A percentile compares a stretch with the other conserved stretches of the same genome.
phyloP scores from a whole-genome alignment of 2,888 invertebrate genomes.

The Mechanitis messenoides region DNA sequence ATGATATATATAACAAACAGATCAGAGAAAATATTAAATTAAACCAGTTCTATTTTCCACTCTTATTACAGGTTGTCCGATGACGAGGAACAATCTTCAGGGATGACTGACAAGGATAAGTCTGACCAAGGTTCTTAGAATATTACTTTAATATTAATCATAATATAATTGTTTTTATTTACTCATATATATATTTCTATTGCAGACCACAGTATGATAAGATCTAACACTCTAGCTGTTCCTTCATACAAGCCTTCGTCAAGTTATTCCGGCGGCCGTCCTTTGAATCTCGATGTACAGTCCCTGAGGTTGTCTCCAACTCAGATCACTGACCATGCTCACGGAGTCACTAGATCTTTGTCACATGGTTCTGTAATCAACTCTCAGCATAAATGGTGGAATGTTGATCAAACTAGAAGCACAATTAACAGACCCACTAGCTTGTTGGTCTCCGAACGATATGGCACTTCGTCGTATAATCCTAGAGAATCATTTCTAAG shows the following conservation, averaged over 20 bases:
- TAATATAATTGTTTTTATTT: background rate
- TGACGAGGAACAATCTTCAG: slow-evolving; percentile 72
- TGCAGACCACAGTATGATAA: slow-evolving; percentile 73
- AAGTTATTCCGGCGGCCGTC: slow-evolving; percentile 55
- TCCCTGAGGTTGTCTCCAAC: slow-evolving; percentile 61
- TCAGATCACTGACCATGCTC: slow-evolving; percentile 59
- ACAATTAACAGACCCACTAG: slow-evolving; percentile 77
- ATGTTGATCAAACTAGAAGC: slow-evolving; percentile 63
- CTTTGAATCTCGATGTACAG: slow-evolving; percentile 59
- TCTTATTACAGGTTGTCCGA: slow-evolving; percentile 61
- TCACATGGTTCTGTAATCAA: slow-evolving; percentile 80
- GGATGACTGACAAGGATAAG: slow-evolving; percentile 73
- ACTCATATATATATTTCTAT: slow-evolving; percentile 19
- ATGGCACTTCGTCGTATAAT: slow-evolving; percentile 49
- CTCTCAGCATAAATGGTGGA: slow-evolving; percentile 70
- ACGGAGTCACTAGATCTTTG: slow-evolving; percentile 77
- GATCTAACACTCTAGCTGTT: slow-evolving; percentile 71
- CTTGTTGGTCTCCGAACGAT: slow-evolving; percentile 75
- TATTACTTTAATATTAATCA: background rate
- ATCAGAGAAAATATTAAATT: background rate
- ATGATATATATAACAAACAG: too few relatives aligned
- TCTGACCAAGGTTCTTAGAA: slow-evolving; percentile 53
- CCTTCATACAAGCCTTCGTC: slow-evolving; percentile 68
- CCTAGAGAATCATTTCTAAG: slow-evolving; percentile 65
- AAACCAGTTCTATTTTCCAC: background rate